These are phyloP conservation scores for Eueides isabella DNA, from an alignment of 1,140 invertebrate species.

Conservation along the genomic window DNA sequence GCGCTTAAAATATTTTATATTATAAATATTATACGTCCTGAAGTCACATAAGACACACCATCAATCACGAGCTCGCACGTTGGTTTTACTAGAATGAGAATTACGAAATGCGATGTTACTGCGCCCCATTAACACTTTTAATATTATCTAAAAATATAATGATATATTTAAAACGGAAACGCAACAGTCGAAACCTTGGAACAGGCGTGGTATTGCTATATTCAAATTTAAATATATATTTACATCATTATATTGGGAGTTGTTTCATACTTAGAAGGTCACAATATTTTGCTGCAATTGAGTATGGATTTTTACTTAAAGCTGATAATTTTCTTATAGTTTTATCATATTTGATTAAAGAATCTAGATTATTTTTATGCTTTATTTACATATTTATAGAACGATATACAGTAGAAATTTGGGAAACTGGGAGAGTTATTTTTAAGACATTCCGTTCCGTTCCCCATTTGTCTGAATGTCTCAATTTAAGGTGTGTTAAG, in stretches of 20 bases:
- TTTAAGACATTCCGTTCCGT: too few relatives aligned
- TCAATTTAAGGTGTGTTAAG: too few relatives aligned
- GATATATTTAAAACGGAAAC: slow-evolving; percentile 35
- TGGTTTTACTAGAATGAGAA: slow-evolving; percentile 50
- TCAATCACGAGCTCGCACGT: slow-evolving; percentile 60
- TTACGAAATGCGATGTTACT: slow-evolving; percentile 45
- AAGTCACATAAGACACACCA: slow-evolving; percentile 60
- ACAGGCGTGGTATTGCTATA: slow-evolving; percentile 11
- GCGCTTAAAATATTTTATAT: neutral
- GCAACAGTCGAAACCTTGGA: slow-evolving; percentile 30
- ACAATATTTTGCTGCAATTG: neutral
- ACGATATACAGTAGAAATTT: too few relatives aligned
- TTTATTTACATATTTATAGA: too few relatives aligned
- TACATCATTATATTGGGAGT: neutral
- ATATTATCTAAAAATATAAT: slow-evolving; percentile 38
- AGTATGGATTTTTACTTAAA: neutral
- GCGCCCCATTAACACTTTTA: slow-evolving; percentile 50
- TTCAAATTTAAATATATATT: neutral
- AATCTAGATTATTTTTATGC: too few relatives aligned
- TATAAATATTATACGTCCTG: slow-evolving; percentile 11
- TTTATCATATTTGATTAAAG: too few relatives aligned
- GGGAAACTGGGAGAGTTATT: too few relatives aligned
- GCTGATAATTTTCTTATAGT: too few relatives aligned
- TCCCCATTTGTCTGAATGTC: too few relatives aligned
- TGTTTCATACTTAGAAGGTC: neutral